A percentile compares a stretch with the other conserved stretches of the same genome.
Evolutionary conservation across 2,888 invertebrate species (phyloP).

Genomic region (Oscheius sp.): DNA sequence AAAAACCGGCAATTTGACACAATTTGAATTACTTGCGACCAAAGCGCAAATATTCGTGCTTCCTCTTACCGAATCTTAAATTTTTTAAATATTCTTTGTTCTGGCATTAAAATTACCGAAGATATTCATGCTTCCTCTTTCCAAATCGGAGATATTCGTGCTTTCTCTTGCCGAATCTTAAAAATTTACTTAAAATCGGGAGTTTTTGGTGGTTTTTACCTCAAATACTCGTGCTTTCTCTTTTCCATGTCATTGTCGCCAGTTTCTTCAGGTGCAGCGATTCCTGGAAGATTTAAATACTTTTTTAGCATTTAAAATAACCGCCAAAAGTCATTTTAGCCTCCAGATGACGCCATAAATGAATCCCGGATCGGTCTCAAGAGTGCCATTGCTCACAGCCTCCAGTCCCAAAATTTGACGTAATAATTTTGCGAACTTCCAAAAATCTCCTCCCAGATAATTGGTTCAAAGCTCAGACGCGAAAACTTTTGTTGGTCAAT

Average conservation of each 20-base stretch:
- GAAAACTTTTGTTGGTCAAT: no score
- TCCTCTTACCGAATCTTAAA: slow-evolving; percentile 70
- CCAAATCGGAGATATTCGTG: slow-evolving; percentile 70
- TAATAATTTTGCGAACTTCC: no score
- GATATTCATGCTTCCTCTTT: slow-evolving; percentile 73
- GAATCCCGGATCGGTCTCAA: not conserved
- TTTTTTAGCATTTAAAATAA: not conserved
- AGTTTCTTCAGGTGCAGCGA: slow-evolving; percentile 35
- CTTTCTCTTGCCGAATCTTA: slow-evolving; percentile 66
- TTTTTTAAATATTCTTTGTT: not conserved
- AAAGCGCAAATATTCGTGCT: slow-evolving; percentile 72
- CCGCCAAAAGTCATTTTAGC: not conserved
- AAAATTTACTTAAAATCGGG: not conserved
- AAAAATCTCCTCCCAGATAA: not conserved
- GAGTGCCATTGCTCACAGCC: not conserved
- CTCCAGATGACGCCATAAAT: slow-evolving; percentile 1
- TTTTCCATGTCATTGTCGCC: slow-evolving; percentile 56
- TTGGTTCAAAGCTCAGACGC: no score
- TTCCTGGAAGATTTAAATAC: not conserved
- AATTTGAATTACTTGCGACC: slow-evolving; percentile 60
- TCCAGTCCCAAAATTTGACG: no score
- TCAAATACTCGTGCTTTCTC: slow-evolving; percentile 70
- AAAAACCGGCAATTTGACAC: not conserved
- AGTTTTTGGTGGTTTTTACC: slow-evolving; percentile 35
- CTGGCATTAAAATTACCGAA: slow-evolving; percentile 46